These are phyloP conservation scores for Calephelis nemesis DNA, from an alignment of 1,140 invertebrate genomes.

Conservation along the genomic window DNA sequence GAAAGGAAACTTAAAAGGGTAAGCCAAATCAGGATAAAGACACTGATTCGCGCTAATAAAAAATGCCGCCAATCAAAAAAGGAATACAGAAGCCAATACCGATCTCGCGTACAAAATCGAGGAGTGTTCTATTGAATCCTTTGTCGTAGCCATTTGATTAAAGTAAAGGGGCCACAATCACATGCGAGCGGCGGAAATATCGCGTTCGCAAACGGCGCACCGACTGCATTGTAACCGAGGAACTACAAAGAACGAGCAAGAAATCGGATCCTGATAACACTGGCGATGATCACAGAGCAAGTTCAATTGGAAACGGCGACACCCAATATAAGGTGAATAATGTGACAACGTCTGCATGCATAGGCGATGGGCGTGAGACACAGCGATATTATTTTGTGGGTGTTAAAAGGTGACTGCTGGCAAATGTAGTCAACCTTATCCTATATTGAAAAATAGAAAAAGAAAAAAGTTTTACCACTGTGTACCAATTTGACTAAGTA, in stretches of 20 bases:
- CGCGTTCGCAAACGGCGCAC: conserved; percentile 70
- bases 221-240: conserved; percentile 63
- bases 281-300: conserved; percentile 42
- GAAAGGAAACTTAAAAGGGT: neutral
- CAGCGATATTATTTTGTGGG: conserved; percentile 8
- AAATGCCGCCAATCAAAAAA: conserved; percentile 59
- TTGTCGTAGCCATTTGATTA: conserved; percentile 76
- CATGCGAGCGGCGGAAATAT: conserved; percentile 72
- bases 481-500: too few species aligned
- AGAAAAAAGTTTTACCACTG: too few species aligned
- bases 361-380: conserved; percentile 35
- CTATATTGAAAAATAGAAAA: too few species aligned
- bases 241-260: conserved; percentile 26
- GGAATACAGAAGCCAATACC: conserved; percentile 64
- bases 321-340: conserved; percentile 37
- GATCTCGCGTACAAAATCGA: conserved; percentile 67
- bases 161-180: conserved; percentile 70
- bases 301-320: conserved; percentile 52
- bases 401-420: neutral
- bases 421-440: too few species aligned
- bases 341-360: conserved; percentile 17
- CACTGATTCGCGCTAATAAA: conserved; percentile 36
- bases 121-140: conserved; percentile 71
- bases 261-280: conserved; percentile 25
- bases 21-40: neutral